These are phyloP conservation scores for Anseranas semipalmata DNA, from an alignment of 2,113 vertebrate genomes.

Conservation along the genomic window DNA sequence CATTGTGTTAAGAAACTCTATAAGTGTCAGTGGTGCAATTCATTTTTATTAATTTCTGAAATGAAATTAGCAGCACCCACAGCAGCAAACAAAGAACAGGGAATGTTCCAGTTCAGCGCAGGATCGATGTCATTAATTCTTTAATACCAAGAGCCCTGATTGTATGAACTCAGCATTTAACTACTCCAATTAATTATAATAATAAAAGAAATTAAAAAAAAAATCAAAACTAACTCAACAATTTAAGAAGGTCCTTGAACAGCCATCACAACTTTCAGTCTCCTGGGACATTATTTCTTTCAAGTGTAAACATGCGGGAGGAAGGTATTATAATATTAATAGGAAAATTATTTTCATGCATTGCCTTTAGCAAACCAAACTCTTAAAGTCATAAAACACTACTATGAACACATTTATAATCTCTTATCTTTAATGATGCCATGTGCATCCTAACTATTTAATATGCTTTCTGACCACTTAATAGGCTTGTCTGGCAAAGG, in stretches of 20 bases:
- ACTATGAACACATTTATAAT: neutral
- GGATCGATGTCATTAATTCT: conserved; percentile 73
- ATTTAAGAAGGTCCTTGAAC: conserved; percentile 75
- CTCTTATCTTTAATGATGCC: neutral
- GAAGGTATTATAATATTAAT: neutral
- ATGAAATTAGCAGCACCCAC: conserved; percentile 71
- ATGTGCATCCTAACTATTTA: neutral
- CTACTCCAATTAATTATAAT: conserved; percentile 76
- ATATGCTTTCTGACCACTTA: neutral
- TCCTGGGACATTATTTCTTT: conserved; percentile 52
- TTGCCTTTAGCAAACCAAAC: conserved; percentile 23
- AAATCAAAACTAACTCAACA: conserved; percentile 41
- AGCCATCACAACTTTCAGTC: conserved; percentile 45
- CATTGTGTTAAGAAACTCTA: conserved; percentile 68
- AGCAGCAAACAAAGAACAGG: conserved; percentile 48
- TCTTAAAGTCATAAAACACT: neutral
- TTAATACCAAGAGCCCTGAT: conserved; percentile 62
- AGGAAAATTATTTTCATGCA: neutral
- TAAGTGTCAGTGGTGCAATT: conserved; percentile 67
- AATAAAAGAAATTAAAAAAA: neutral
- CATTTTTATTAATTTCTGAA: conserved; percentile 79
- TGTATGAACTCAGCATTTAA: conserved; percentile 75
- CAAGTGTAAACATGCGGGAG: conserved; percentile 22
- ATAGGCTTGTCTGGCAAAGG: neutral
- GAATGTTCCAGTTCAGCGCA: conserved; percentile 51